A percentile compares a stretch with the other conserved stretches of the same genome.
Evolutionary conservation across 2,797 vertebrate genomes (phyloP).

Genomic region (Parambassis ranga): DNA sequence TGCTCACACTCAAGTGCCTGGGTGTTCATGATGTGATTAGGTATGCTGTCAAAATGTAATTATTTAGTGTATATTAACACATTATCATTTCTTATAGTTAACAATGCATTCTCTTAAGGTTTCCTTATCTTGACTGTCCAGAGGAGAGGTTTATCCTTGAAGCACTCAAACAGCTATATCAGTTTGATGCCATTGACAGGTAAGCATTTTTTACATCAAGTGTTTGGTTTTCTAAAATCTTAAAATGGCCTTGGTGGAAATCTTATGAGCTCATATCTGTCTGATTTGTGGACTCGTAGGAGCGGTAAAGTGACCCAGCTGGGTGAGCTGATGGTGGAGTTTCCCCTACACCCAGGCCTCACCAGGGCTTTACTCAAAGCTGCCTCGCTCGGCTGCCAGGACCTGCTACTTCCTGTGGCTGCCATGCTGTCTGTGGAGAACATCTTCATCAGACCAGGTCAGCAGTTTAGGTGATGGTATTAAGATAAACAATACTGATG

Average conservation of each 20-base stretch:
- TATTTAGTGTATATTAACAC: not conserved
- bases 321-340: constrained; percentile 93
- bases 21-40: constrained; percentile 95
- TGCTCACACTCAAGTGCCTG: constrained; percentile 96
- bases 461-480: not conserved
- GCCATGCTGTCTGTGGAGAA: constrained; percentile 98
- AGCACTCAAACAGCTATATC: constrained; percentile 94
- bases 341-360: constrained; percentile 91
- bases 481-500: too few relatives aligned
- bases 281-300: constrained; percentile 68
- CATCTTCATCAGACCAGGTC: constrained; percentile 96
- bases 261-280: not conserved
- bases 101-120: constrained; percentile 72
- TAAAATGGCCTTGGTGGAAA: too few relatives aligned
- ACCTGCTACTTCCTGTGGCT: constrained; percentile 92
- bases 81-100: not conserved
- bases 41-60: constrained; percentile 78
- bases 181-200: constrained; percentile 96
- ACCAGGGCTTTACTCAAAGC: constrained; percentile 92
- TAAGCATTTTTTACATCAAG: constrained; percentile 55
- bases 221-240: not conserved
- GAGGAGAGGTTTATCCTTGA: constrained; percentile 94
- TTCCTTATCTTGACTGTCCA: constrained; percentile 92
- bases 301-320: constrained; percentile 89
- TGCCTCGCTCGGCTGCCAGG: constrained; percentile 86